These are phyloP conservation scores for Enteromius mattozi DNA, from an alignment of 2,797 vertebrate species.

Conservation along the genomic window DNA sequence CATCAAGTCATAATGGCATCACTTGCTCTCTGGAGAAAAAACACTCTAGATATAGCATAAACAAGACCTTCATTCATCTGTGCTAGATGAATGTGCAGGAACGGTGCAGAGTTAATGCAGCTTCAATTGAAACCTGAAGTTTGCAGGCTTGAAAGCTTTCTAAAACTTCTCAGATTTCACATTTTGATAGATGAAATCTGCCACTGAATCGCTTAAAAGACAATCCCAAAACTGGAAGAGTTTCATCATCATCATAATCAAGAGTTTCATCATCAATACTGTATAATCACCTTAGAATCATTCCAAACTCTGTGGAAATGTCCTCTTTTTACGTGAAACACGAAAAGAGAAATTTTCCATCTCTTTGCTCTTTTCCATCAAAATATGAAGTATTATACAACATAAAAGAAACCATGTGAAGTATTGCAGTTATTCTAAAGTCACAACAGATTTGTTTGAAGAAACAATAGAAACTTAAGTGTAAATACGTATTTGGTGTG, in stretches of 20 bases:
- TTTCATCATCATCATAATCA: background rate
- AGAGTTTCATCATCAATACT: background rate
- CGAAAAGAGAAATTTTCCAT: background rate
- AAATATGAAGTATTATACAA: background rate
- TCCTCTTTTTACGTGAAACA: background rate
- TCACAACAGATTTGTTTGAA: background rate
- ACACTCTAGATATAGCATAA: background rate
- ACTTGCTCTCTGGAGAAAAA: conserved; percentile 12
- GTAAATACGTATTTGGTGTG: background rate
- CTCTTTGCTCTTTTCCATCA: background rate
- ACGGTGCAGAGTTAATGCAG: background rate
- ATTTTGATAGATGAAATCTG: background rate
- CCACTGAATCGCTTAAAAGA: background rate
- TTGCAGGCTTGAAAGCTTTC: conserved; percentile 16
- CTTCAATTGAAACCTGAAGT: conserved; percentile 1
- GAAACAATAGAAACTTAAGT: background rate
- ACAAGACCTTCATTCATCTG: background rate
- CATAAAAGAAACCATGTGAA: background rate
- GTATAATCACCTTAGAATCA: background rate
- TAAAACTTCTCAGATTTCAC: background rate
- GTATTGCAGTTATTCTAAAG: background rate
- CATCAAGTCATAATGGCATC: conserved; percentile 10
- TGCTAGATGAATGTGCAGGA: background rate
- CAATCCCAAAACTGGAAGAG: background rate
- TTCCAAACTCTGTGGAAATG: too few species aligned